Evolutionary conservation across 2,113 vertebrate genomes (phyloP), one percentile per base, ranked within the genome.

Genomic region (Siniperca knerii): DNA sequence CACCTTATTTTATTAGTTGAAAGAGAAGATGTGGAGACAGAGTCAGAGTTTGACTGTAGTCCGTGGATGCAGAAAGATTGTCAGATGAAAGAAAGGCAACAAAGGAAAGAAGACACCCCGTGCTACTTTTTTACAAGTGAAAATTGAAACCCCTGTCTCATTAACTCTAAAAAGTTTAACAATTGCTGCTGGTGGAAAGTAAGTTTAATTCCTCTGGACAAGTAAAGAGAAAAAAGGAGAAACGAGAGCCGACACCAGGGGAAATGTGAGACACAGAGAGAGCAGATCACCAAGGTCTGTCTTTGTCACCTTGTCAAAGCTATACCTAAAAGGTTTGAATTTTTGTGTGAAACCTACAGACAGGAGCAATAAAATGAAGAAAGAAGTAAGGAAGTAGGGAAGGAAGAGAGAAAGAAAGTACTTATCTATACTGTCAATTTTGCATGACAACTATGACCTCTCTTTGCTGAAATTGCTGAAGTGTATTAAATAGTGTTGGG

Each of bases 141-240:
- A 83, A 84, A 82, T 71, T 85, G 35, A 82, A 79, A 83, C 61
- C 61, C 65, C 71, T 75, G 80, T 77, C 61, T 90, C 90, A 85
- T 91, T 88, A 86, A 67, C 50, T 76, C 10, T 70, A 23, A 61
- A 76, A 87, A 65, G 72, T 87, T 82, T 42, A 71, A 70, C 40
- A 70, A 8, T 46, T 48, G 40, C 52, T 25, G 12, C 61, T 54
- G 21, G 60, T 57, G 40, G 58, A 58, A 81, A 89, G 68, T 55
- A 64, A 55, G 33, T 80, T 65, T 55, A 58, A 76, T 64, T 74
- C 35, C 64, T 67, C 7, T 58, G 37, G 64, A 74, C 23, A 40
- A 65, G 50, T 58, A 33, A 5, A 7, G 2, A 2, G 10, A 23
- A 70, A 73, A 64, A 54, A 4, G 3, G 7, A 48, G 4, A 68